These are phyloP conservation scores for Andrena minutula DNA, from an alignment of 2,888 invertebrate genomes.

Conservation along the genomic window DNA sequence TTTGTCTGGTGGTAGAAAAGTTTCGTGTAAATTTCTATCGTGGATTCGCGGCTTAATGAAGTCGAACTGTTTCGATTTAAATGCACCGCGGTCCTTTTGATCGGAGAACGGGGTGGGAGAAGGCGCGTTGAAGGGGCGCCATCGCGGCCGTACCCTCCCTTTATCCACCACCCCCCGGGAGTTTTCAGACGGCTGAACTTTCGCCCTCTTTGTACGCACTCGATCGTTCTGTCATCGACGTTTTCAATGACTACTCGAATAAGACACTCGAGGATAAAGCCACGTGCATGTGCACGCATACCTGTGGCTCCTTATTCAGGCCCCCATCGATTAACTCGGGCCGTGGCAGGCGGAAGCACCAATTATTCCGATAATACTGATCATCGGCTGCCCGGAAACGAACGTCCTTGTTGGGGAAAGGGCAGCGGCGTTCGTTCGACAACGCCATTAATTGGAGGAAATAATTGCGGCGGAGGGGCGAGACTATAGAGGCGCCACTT, in stretches of 20 bases:
- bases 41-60: neutral
- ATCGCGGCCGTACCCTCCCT: neutral
- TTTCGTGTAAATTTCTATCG: no score
- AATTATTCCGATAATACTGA: constrained; percentile 57
- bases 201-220: constrained; percentile 6
- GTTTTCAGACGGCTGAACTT: neutral
- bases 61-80: neutral
- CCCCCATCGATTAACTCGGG: constrained; percentile 51
- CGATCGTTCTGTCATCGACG: constrained; percentile 37
- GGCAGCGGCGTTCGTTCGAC: constrained; percentile 24
- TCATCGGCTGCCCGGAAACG: constrained; percentile 32
- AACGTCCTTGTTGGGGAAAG: constrained; percentile 23
- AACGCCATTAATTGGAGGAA: constrained; percentile 25
- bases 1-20: no score
- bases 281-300: constrained; percentile 24
- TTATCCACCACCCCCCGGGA: no score
- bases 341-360: constrained; percentile 24
- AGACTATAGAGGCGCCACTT: neutral
- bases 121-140: neutral
- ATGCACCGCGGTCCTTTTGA: neutral
- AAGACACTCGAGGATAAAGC: constrained; percentile 43
- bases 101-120: neutral
- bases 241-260: constrained; percentile 46
- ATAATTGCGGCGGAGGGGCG: constrained; percentile 6
- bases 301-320: constrained; percentile 42